Evolutionary conservation across 2,797 vertebrate species (phyloP).

Genomic region (Eulemur mongoz): DNA sequence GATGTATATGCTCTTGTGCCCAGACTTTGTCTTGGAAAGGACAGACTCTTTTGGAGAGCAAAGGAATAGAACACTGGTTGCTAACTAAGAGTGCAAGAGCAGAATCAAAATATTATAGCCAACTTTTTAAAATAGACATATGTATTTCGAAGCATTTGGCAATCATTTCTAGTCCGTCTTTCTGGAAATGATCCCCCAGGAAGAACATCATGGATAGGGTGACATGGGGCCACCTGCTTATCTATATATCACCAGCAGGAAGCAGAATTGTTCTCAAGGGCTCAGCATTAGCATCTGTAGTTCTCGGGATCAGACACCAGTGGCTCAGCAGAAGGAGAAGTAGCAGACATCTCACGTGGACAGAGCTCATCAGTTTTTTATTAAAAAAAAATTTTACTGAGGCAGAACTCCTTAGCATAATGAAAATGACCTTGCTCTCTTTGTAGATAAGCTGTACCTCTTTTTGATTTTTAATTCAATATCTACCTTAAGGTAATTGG

Average conservation of each 20-base stretch:
- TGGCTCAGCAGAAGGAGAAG: not conserved
- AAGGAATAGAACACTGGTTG: not conserved
- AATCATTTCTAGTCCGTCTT: not conserved
- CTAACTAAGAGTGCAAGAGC: not conserved
- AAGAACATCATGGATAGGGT: not conserved
- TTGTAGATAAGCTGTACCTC: not conserved
- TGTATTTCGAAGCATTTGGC: not conserved
- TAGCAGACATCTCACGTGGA: not conserved
- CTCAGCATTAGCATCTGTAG: not conserved
- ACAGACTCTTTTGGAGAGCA: not conserved
- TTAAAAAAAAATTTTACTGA: not conserved
- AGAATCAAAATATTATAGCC: not conserved
- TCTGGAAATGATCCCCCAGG: not conserved
- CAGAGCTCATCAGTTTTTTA: not conserved
- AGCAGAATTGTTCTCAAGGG: not conserved
- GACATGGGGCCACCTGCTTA: not conserved
- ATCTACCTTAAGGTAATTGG: not conserved
- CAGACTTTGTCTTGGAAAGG: slow-evolving; percentile 49
- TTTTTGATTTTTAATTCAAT: slow-evolving; percentile 1
- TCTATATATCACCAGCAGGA: not conserved
- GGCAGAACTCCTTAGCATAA: not conserved
- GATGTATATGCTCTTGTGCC: not conserved
- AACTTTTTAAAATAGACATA: not conserved
- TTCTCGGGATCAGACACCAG: not conserved
- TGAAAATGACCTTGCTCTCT: not conserved